phyloP scores from a whole-genome alignment of 2,888 invertebrate genomes.

The Leptopterna dolabrata region DNA sequence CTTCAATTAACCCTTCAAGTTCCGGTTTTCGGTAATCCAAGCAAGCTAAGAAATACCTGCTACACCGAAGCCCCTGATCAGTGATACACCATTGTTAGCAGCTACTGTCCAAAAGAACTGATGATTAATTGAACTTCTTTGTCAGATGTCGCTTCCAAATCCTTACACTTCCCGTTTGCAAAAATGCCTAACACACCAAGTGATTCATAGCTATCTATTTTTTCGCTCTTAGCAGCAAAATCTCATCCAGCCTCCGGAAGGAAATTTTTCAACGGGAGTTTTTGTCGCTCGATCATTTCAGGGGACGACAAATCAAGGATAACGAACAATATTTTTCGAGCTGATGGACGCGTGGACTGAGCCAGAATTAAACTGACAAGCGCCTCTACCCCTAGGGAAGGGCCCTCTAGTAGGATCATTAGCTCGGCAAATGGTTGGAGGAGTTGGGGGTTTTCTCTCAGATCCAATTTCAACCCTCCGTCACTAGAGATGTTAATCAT shows the following conservation, averaged over 20 bases:
- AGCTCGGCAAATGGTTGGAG: background rate
- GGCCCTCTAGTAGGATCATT: slow-evolving; percentile 4
- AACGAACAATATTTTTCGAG: slow-evolving; percentile 22
- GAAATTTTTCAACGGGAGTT: background rate
- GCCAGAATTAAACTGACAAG: background rate
- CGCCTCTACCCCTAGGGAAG: background rate
- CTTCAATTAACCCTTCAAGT: too few relatives aligned
- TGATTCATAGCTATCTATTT: background rate
- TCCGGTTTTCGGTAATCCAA: too few relatives aligned
- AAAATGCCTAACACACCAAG: background rate
- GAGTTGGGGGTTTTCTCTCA: background rate
- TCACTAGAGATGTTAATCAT: slow-evolving; percentile 16
- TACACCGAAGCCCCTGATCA: too few relatives aligned
- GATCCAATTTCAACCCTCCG: slow-evolving; percentile 9
- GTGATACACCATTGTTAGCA: slow-evolving; percentile 24
- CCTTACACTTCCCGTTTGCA: too few relatives aligned
- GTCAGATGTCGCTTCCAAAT: too few relatives aligned
- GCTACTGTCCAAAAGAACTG: too few relatives aligned
- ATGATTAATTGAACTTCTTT: too few relatives aligned
- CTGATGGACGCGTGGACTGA: slow-evolving; percentile 35
- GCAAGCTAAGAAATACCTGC: too few relatives aligned
- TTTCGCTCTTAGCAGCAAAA: background rate
- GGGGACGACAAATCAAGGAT: slow-evolving; percentile 37
- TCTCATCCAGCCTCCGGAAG: background rate
- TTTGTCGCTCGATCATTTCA: background rate